Percentiles rank a stretch among this genome's conserved stretches.
These are phyloP conservation scores for Mesaphorura yosii DNA, from an alignment of 1,140 invertebrate species.

Conservation along the genomic window DNA sequence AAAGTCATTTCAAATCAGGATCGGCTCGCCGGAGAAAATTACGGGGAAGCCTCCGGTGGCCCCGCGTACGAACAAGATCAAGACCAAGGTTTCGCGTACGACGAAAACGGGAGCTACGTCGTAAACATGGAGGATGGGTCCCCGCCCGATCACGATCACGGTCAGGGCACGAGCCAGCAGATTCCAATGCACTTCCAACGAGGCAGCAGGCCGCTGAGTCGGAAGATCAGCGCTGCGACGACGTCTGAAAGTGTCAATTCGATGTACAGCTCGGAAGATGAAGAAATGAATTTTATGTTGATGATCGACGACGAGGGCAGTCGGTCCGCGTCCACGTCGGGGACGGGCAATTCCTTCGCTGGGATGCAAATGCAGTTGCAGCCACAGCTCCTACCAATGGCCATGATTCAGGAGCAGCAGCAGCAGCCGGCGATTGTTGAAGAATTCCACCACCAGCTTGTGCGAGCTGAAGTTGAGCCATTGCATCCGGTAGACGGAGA, in stretches of 20 bases:
- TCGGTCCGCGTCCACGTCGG: conserved; percentile 3
- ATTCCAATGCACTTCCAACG: too few relatives aligned
- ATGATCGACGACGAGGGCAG: conserved; percentile 16
- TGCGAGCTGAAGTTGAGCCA: conserved; percentile 9
- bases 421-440: neutral
- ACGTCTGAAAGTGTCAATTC: conserved; percentile 31
- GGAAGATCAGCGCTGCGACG: neutral
- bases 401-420: conserved; percentile 7
- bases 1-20: too few relatives aligned
- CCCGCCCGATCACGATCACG: too few relatives aligned
- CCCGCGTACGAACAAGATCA: conserved; percentile 24
- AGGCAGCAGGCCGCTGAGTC: too few relatives aligned
- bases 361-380: neutral
- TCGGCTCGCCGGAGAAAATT: conserved; percentile 29
- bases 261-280: conserved; percentile 52
- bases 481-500: neutral
- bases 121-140: too few relatives aligned
- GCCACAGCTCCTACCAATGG: neutral
- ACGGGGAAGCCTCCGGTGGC: conserved; percentile 17
- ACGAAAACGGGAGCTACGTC: too few relatives aligned
- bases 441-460: neutral
- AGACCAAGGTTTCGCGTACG: too few relatives aligned
- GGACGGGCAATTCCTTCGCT: neutral
- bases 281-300: neutral
- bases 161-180: too few relatives aligned